Evolutionary conservation across 2,797 vertebrate species (phyloP).

Genomic region (Lagorchestes hirsutus): DNA sequence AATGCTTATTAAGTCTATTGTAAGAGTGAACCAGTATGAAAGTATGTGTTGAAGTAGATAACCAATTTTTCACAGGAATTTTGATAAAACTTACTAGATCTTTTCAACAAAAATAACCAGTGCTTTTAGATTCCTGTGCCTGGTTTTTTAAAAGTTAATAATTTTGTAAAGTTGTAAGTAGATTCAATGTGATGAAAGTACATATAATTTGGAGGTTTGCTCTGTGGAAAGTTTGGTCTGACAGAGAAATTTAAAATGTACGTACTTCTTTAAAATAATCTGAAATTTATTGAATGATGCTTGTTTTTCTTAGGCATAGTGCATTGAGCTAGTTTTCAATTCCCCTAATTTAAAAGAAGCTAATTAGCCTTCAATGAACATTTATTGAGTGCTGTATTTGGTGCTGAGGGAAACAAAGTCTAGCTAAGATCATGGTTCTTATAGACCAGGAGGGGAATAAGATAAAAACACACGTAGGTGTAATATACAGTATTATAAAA

Average conservation of each 20-base stretch:
- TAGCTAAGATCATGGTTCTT: not conserved
- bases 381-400: not conserved
- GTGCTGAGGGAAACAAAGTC: not conserved
- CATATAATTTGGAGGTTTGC: slow-evolving; percentile 37
- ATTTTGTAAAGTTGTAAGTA: not conserved
- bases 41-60: not conserved
- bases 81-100: not conserved
- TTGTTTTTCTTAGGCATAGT: not conserved
- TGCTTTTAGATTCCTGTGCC: not conserved
- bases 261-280: not conserved
- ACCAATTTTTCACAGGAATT: not conserved
- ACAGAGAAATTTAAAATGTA: not conserved
- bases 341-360: not conserved
- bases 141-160: not conserved
- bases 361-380: not conserved
- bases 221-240: not conserved
- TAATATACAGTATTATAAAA: not conserved
- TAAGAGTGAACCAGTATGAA: not conserved
- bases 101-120: not conserved
- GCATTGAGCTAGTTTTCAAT: not conserved
- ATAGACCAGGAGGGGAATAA: not conserved
- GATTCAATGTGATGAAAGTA: not conserved
- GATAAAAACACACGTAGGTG: not conserved
- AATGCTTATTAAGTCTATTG: not conserved
- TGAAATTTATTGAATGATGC: slow-evolving; percentile 24